These are phyloP conservation scores for Goniozus legneri DNA, from an alignment of 1,140 invertebrate species.

Conservation along the genomic window DNA sequence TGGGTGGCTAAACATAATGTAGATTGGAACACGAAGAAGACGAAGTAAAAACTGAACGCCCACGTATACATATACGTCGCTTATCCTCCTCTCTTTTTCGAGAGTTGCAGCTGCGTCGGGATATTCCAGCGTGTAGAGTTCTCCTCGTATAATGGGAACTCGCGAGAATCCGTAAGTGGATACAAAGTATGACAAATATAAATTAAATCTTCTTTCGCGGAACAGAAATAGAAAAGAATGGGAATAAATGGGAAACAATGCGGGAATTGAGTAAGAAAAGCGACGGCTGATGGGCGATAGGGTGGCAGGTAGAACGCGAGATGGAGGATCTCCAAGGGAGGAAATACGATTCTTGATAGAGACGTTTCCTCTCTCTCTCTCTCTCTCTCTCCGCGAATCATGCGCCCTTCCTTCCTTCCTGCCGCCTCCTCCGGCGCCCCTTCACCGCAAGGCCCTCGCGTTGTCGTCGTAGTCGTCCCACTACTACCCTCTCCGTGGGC, in stretches of 20 bases:
- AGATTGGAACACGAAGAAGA: no score
- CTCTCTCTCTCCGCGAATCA: constrained; percentile 8
- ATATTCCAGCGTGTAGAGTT: no score
- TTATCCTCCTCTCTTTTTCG: no score
- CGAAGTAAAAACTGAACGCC: no score
- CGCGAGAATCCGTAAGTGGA: neutral
- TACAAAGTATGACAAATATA: constrained; percentile 9
- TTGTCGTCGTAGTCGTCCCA: no score
- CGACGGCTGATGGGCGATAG: neutral
- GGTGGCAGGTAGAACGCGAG: constrained; percentile 2
- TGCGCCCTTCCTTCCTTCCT: constrained; percentile 2
- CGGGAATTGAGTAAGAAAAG: neutral
- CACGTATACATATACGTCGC: no score
- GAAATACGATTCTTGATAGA: constrained; percentile 45
- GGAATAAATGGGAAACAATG: neutral
- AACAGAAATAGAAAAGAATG: neutral
- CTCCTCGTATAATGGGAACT: no score
- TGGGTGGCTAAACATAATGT: no score
- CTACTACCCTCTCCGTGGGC: neutral
- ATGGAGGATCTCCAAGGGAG: constrained; percentile 24
- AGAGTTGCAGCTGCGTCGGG: no score
- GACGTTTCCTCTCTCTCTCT: constrained; percentile 17
- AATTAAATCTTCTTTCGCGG: constrained; percentile 5
- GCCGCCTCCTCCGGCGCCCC: neutral
- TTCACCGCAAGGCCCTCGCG: neutral